Evolutionary conservation across 2,113 vertebrate genomes (phyloP).

Genomic region (Crypturellus undulatus): DNA sequence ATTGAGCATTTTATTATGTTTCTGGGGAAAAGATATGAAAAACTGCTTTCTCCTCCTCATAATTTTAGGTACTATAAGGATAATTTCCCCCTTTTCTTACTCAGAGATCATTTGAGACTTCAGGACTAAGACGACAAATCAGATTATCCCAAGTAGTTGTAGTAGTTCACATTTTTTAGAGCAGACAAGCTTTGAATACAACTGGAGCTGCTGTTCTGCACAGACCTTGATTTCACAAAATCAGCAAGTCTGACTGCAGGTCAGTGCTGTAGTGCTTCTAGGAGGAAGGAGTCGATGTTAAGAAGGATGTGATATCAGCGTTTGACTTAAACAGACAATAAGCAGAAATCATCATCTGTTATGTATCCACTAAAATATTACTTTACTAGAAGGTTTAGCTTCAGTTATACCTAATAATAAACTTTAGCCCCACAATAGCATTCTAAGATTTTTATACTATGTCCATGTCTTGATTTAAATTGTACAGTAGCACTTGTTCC

Average conservation of each 20-base stretch:
- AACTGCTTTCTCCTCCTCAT: rapidly evolving
- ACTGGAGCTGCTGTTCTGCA: background rate
- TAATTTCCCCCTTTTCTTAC: background rate
- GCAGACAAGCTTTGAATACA: background rate
- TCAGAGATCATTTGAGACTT: background rate
- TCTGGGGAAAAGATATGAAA: background rate
- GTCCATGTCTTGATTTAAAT: rapidly evolving
- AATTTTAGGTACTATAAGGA: background rate
- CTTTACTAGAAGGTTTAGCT: background rate
- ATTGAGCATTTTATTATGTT: background rate
- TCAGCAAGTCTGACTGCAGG: background rate
- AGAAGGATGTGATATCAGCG: background rate
- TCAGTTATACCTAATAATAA: background rate
- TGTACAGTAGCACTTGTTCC: background rate
- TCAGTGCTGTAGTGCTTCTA: background rate
- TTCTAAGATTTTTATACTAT: background rate
- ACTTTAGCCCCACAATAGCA: background rate
- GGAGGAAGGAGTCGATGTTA: background rate
- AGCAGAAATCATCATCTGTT: background rate
- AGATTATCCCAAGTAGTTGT: background rate
- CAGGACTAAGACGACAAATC: background rate
- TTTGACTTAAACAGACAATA: background rate
- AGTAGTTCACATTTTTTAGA: background rate
- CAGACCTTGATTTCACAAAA: background rate
- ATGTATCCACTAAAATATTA: background rate